Evolutionary conservation across 1,140 invertebrate genomes (phyloP).

Genomic region (Drosophila bocki): DNA sequence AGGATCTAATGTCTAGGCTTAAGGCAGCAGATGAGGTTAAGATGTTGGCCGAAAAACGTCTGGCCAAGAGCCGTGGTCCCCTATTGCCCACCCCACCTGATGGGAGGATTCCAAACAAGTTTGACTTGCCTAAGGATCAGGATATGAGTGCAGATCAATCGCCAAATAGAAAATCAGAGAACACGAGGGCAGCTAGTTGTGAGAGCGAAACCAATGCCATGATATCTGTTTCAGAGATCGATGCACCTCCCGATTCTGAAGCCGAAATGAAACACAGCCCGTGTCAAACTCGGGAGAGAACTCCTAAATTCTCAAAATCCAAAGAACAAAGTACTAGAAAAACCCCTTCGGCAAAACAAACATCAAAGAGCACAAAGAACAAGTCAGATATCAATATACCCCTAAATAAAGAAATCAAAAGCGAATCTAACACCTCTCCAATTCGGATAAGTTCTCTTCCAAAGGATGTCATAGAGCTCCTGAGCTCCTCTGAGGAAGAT

Average conservation of each 20-base stretch:
- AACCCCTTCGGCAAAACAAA: background rate
- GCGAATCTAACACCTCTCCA: constrained; percentile 2
- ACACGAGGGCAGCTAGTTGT: background rate
- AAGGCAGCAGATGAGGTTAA: constrained; percentile 43
- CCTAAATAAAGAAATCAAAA: constrained; percentile 8
- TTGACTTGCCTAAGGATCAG: background rate
- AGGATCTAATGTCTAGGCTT: constrained; percentile 36
- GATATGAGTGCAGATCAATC: background rate
- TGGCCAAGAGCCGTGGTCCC: background rate
- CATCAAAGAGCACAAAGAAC: background rate
- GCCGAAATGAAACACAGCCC: background rate
- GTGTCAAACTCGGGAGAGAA: background rate
- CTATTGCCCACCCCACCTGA: background rate
- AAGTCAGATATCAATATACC: background rate
- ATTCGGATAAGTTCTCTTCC: background rate
- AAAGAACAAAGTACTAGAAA: background rate
- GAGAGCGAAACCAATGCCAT: background rate
- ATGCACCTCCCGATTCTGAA: background rate
- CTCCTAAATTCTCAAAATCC: background rate
- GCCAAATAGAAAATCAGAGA: background rate
- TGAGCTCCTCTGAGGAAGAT: constrained; percentile 51
- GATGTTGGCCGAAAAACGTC: background rate
- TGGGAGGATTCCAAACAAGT: background rate
- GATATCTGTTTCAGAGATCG: background rate
- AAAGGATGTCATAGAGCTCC: constrained; percentile 38